Evolutionary conservation across 1,140 invertebrate species (phyloP), one percentile per base, ranked within the genome.

Genomic region (Magallana ariakensis): DNA sequence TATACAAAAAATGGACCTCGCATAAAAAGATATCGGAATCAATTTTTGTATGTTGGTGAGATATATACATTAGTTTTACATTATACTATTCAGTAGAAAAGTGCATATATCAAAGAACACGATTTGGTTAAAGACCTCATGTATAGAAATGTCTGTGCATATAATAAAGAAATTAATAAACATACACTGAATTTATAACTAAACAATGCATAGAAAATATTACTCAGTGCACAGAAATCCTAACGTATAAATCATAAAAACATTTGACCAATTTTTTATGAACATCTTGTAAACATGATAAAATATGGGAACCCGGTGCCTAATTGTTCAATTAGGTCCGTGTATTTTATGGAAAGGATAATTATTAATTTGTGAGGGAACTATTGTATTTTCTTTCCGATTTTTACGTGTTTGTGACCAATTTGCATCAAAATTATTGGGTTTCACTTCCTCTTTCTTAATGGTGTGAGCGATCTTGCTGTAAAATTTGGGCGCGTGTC

Each of bases 401-500:
- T 75, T 75, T 75, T 75, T 75, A 75, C 66, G 33, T 75, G 66
- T 75, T 26, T 75, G 22, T 13, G 66, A 9, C 66, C 22, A 75
- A 75, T 75, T 75, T 75, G 66, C 66, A 75, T 75, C 66, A 75
- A 75, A 75, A 75, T 75, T 75, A 75, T 75, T 75, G 66, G 66
- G 66, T 75, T 75, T 75, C 66, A 75, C 66, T 75, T 75, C 66
- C 66, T 75, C 66, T 13, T 26, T 75, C 10, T 26, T 26, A 75
- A 75, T 75, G 66, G 66, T 75, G 66, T 75, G 22, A 75, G 15
- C 22, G 66, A 75, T 75, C 33, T 26, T 22, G 22, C 66, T 26
- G 75, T 81, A 60, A 86, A 86, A 86, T 86, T 55, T 22, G 54
- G 85, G 60, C 85, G 85, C 81, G 85, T 86, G 85, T 81, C 85